Conservation (phyloP, 2,797 vertebrate genomes). For the Molossus alvarezi region DNA sequence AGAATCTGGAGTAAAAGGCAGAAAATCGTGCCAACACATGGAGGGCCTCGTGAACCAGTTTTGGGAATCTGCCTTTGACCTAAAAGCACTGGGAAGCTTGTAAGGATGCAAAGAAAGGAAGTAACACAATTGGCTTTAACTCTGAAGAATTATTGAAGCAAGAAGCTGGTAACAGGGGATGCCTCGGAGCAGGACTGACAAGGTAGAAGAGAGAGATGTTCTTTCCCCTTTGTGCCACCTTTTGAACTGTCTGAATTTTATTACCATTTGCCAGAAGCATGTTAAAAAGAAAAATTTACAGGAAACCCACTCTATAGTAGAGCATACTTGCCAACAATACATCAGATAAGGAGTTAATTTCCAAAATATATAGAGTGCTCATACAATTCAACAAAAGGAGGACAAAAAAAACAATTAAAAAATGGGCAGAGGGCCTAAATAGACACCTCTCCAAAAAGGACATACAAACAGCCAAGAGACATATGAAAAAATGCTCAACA, state of each 20-base stretch:
- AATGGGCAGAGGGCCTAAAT: too few relatives aligned
- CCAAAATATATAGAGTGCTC: too few relatives aligned
- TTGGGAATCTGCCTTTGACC: not conserved
- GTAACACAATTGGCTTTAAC: not conserved
- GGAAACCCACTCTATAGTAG: too few relatives aligned
- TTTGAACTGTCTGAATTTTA: not conserved
- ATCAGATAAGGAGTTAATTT: too few relatives aligned
- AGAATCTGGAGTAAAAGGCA: not conserved
- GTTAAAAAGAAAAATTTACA: not conserved
- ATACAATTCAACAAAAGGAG: too few relatives aligned
- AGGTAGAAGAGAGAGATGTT: accelerated
- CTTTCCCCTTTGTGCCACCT: not conserved
- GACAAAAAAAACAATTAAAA: too few relatives aligned
- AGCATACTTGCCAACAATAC: too few relatives aligned
- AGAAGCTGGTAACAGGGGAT: not conserved
- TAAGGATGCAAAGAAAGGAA: not conserved
- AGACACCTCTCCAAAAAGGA: too few relatives aligned
- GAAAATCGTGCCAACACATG: accelerated
- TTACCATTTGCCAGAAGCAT: slow-evolving; percentile 3
- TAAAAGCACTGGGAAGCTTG: not conserved
- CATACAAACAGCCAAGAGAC: too few relatives aligned
- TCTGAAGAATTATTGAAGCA: not conserved
- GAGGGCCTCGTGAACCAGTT: not conserved
- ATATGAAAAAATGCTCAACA: too few relatives aligned
- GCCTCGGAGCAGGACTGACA: not conserved